Percentiles rank a stretch among this genome's conserved stretches.
Conservation (phyloP, 2,797 vertebrate species). For the Brachyalestes nurse region DNA sequence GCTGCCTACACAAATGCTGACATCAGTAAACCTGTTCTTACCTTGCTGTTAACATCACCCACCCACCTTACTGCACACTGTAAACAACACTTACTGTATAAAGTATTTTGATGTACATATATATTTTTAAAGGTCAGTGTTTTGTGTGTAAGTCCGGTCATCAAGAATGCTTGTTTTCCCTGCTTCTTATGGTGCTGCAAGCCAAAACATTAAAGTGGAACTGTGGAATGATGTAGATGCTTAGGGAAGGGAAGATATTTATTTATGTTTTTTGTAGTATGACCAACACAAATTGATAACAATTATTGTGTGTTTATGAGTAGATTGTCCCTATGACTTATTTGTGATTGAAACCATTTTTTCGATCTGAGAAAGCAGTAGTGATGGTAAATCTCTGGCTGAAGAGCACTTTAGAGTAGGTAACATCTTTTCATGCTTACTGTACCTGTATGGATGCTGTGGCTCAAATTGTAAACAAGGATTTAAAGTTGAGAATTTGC, state of each 20-base stretch:
- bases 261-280: neutral
- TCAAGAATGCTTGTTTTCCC: neutral
- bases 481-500: neutral
- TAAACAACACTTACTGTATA: constrained; percentile 48
- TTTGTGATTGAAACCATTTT: neutral
- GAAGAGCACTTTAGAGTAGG: neutral
- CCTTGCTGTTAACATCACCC: constrained; percentile 33
- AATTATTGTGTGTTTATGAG: neutral
- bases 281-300: neutral
- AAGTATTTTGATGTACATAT: constrained; percentile 64
- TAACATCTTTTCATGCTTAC: neutral
- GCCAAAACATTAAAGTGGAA: constrained; percentile 15
- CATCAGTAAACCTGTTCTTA: constrained; percentile 13
- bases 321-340: constrained; percentile 10
- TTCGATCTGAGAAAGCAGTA: neutral
- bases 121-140: constrained; percentile 46
- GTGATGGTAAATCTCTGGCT: neutral
- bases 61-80: constrained; percentile 50
- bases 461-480: neutral
- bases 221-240: neutral
- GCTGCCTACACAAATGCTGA: neutral
- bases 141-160: constrained; percentile 17
- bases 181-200: constrained; percentile 18
- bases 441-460: too few relatives aligned
- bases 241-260: neutral